These are phyloP conservation scores for Bucorvus abyssinicus DNA, from an alignment of 2,797 vertebrate species.

Conservation along the genomic window DNA sequence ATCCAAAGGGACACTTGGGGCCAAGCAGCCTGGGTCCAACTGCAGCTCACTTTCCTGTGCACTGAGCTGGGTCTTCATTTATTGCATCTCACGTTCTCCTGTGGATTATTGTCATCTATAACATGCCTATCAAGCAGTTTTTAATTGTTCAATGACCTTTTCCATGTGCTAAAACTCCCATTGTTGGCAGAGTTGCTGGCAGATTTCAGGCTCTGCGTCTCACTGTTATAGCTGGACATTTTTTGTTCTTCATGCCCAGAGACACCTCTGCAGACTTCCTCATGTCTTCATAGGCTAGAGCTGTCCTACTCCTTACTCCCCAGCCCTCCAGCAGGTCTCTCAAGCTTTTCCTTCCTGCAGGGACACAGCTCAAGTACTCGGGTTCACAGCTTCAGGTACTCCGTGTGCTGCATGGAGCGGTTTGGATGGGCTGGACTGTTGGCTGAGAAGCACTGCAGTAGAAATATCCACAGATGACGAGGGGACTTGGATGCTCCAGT, in stretches of 20 bases:
- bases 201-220: background rate
- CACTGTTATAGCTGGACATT: background rate
- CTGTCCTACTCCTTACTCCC: background rate
- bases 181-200: background rate
- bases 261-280: background rate
- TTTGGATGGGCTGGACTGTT: background rate
- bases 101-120: background rate
- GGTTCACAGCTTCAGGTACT: background rate
- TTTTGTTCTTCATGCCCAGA: background rate
- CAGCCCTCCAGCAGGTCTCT: fast-evolving
- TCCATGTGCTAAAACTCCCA: background rate
- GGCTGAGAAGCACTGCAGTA: background rate
- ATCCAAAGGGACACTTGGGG: background rate
- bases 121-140: background rate
- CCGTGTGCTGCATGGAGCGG: background rate
- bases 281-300: background rate
- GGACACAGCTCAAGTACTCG: background rate
- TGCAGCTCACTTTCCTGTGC: background rate
- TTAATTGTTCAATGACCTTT: background rate
- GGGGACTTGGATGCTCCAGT: background rate
- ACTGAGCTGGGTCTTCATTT: background rate
- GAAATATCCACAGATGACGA: background rate
- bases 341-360: background rate
- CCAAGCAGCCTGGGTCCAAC: background rate
- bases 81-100: background rate